Conservation (phyloP, 2,888 invertebrate genomes). For the Limnephilus rhombicus region DNA sequence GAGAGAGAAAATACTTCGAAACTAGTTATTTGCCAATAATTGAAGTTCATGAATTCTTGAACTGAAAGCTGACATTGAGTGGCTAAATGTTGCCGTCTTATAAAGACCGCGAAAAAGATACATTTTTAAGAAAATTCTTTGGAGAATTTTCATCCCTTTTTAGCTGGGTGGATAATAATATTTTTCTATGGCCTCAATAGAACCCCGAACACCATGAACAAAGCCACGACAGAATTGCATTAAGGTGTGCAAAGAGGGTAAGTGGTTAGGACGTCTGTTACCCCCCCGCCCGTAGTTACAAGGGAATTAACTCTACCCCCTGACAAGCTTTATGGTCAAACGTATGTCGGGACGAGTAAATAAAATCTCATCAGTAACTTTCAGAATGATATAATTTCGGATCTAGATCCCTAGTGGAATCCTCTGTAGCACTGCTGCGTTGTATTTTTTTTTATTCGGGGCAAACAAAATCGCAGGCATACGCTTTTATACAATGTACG, state of each 20-base stretch:
- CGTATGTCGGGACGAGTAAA: conserved; percentile 3
- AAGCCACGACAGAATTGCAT: not conserved
- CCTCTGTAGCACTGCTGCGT: not conserved
- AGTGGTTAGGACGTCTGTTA: conserved; percentile 35
- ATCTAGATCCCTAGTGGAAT: no score
- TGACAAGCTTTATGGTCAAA: conserved; percentile 17
- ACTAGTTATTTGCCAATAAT: not conserved
- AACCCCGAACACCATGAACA: not conserved
- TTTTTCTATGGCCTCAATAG: not conserved
- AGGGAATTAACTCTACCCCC: conserved; percentile 40
- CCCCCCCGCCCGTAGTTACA: conserved; percentile 26
- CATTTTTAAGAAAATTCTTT: not conserved
- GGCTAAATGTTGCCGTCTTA: not conserved
- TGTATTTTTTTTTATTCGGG: not conserved
- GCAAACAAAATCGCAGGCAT: not conserved
- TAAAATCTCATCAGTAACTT: conserved; percentile 3
- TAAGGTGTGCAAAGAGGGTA: conserved; percentile 42
- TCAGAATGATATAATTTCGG: not conserved
- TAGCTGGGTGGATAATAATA: no score
- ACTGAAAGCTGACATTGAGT: not conserved
- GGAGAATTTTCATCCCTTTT: not conserved
- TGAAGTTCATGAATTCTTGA: not conserved
- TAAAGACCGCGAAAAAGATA: not conserved
- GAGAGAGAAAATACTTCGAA: not conserved
- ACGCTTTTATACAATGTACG: not conserved